A percentile compares a stretch with the other conserved stretches of the same genome.
Conservation (phyloP, 2,113 vertebrate species). For the Alligator sinensis region DNA sequence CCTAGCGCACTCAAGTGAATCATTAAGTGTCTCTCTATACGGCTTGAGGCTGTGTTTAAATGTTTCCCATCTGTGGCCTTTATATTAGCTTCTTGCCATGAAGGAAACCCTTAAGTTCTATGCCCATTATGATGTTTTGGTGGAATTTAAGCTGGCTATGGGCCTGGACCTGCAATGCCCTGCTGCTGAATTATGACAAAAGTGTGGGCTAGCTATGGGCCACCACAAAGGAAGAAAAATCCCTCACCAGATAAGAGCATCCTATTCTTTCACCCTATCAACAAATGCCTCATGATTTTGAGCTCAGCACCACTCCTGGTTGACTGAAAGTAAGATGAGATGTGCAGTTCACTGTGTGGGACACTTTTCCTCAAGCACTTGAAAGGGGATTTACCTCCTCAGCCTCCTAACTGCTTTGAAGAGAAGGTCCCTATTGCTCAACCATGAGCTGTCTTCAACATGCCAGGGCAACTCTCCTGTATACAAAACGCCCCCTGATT, state of each 20-base stretch:
- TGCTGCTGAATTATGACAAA: neutral
- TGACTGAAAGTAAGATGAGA: too few relatives aligned
- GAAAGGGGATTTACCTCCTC: too few relatives aligned
- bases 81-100: neutral
- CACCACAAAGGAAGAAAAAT: neutral
- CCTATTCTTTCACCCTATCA: too few relatives aligned
- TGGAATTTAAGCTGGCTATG: neutral
- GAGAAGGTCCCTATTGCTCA: too few relatives aligned
- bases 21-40: neutral
- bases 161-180: neutral
- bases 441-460: too few relatives aligned
- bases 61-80: neutral
- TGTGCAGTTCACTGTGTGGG: too few relatives aligned
- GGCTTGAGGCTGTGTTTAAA: neutral
- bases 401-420: too few relatives aligned
- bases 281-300: too few relatives aligned
- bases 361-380: too few relatives aligned
- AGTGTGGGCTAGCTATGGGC: neutral
- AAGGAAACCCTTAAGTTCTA: neutral
- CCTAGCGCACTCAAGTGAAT: neutral
- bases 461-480: too few relatives aligned
- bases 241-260: neutral
- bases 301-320: too few relatives aligned
- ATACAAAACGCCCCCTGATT: too few relatives aligned
- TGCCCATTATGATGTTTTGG: neutral